Evolutionary conservation across 2,888 invertebrate species (phyloP), one percentile per base, ranked within the genome.

Genomic region (Ametastegia equiseti): DNA sequence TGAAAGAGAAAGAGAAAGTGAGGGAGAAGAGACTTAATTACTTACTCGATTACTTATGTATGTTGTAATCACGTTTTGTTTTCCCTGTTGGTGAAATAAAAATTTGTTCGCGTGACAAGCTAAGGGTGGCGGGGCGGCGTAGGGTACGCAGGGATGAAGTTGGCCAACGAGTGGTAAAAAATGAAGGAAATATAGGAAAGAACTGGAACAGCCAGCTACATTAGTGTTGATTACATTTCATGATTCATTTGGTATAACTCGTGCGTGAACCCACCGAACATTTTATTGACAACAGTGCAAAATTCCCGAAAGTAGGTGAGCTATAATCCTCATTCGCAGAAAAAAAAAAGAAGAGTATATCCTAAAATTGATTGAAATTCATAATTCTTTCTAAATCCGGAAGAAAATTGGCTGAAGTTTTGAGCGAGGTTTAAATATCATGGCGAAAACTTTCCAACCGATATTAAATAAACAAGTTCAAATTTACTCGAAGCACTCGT

Each of bases 41-140:
- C n/a, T n/a, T n/a, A n/a, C 60, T 30, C 30, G 30, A 60, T 60
- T 60, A 60, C 60, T 60, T 60, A 60, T 60, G 60, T 60, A 60
- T 60, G 30, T 60, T 60, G 60, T 30, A 60, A 60, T 60, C 23
- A 60, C 60, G 60, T 27, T 60, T 30, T 23, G 60, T 60, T 60
- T 60, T 30, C 60, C 60, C 60, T 60, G 30, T 30, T 60, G 7
- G 30, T 23, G 13, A 60, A 60, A 60, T 60, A 60, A 60, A 60
- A 60, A 60, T 60, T 60, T 60, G 60, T 60, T 60, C 30, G 60
- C 60, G 60, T 60, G 60, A 60, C 60, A 30, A 60, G 60, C 60
- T 2, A 30, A 60, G 30, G 60, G 60, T 30, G 60, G 30, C 15
- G 15, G 5, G n/a, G n/a, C n/a, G n/a, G n/a, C n/a, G n/a, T n/a